Conservation (phyloP, 2,888 invertebrate genomes). For the Tetheella fluctuosa region DNA sequence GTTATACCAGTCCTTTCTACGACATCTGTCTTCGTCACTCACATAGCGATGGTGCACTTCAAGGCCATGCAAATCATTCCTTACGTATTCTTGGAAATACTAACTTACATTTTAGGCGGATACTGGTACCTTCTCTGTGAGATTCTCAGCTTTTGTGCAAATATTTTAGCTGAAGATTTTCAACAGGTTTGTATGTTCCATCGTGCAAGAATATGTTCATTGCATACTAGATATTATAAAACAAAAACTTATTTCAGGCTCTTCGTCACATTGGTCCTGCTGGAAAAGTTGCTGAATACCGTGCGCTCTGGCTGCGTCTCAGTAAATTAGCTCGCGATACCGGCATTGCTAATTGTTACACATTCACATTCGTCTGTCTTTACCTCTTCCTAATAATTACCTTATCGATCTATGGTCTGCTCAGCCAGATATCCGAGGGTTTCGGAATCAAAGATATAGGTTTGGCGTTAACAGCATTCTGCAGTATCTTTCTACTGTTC, state of each 20-base stretch:
- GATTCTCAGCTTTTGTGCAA: slow-evolving; percentile 86
- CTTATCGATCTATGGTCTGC: slow-evolving; percentile 88
- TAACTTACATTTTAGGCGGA: slow-evolving; percentile 88
- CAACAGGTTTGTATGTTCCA: slow-evolving; percentile 73
- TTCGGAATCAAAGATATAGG: slow-evolving; percentile 90
- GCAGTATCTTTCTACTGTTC: slow-evolving; percentile 87
- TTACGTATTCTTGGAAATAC: slow-evolving; percentile 87
- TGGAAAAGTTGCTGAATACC: slow-evolving; percentile 87
- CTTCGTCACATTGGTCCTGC: slow-evolving; percentile 88
- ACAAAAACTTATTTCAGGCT: slow-evolving; percentile 70
- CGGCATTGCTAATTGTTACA: slow-evolving; percentile 87
- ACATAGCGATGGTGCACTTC: slow-evolving; percentile 88
- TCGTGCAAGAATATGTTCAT: not conserved
- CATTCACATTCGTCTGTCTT: slow-evolving; percentile 87
- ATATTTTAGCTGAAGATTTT: slow-evolving; percentile 87
- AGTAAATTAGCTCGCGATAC: slow-evolving; percentile 87
- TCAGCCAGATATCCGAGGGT: slow-evolving; percentile 89
- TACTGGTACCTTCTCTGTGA: slow-evolving; percentile 89
- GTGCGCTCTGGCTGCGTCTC: slow-evolving; percentile 88
- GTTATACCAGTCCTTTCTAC: slow-evolving; percentile 85
- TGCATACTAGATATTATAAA: no score
- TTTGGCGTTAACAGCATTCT: slow-evolving; percentile 86
- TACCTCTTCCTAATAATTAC: slow-evolving; percentile 90
- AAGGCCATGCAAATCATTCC: slow-evolving; percentile 86
- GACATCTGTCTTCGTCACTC: slow-evolving; percentile 87